These are phyloP conservation scores for Empidonax alnorum DNA, from an alignment of 2,113 vertebrate genomes.

Conservation along the genomic window DNA sequence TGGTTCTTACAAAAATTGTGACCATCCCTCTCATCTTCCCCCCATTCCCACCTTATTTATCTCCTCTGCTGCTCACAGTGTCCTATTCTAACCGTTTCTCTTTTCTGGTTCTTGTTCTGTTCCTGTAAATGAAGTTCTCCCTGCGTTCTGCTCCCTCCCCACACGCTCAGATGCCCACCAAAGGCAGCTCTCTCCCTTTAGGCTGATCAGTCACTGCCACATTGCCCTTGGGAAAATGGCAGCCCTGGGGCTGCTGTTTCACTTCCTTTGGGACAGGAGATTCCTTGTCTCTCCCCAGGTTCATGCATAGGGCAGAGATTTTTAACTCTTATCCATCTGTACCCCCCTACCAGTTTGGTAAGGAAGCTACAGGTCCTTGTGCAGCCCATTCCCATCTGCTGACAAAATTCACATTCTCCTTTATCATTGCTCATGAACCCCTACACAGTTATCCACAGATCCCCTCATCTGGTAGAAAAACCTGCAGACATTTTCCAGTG, in stretches of 20 bases:
- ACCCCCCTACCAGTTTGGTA: neutral
- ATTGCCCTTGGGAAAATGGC: rapidly evolving
- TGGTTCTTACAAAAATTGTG: neutral
- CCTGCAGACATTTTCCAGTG: neutral
- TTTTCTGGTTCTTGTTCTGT: neutral
- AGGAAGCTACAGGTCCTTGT: neutral
- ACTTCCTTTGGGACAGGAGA: neutral
- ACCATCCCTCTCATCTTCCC: neutral
- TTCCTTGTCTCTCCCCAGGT: neutral
- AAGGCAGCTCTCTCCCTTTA: too few species aligned
- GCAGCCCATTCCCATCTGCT: neutral
- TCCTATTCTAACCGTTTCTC: neutral
- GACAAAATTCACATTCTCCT: neutral
- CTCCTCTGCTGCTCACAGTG: neutral
- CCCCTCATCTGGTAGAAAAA: neutral
- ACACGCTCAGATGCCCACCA: neutral
- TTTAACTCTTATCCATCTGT: neutral
- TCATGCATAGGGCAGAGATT: neutral
- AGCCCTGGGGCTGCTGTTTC: neutral
- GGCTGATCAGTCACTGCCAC: neutral
- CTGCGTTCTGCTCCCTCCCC: neutral
- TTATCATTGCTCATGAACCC: neutral
- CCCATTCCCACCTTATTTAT: neutral
- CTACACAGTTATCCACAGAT: neutral
- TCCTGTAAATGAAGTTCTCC: neutral